Conservation (phyloP, 2,113 vertebrate species). For the Anarrhichthys ocellatus region DNA sequence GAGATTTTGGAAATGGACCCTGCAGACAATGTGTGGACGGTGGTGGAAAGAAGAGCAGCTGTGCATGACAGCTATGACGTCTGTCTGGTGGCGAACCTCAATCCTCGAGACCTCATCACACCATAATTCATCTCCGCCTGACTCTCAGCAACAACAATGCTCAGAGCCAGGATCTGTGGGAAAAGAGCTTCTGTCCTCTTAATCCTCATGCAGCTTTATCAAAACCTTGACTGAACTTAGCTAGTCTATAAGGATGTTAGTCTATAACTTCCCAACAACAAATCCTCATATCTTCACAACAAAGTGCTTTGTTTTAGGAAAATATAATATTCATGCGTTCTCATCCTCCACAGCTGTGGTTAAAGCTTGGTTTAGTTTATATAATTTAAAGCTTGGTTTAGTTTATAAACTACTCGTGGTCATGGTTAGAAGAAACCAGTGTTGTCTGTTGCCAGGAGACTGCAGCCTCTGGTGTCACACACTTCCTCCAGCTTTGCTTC, state of each 20-base stretch:
- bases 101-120: slow-evolving; percentile 90
- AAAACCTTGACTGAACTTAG: not conserved
- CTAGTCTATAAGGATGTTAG: no score
- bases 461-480: no score
- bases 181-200: not conserved
- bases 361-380: no score
- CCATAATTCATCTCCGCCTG: slow-evolving; percentile 76
- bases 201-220: not conserved
- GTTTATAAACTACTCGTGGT: no score
- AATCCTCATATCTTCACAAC: not conserved
- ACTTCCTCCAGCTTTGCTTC: no score
- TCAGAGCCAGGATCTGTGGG: slow-evolving; percentile 12
- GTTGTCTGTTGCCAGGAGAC: no score
- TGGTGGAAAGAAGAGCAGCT: slow-evolving; percentile 85
- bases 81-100: slow-evolving; percentile 92
- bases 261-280: no score
- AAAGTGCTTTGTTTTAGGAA: no score
- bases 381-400: no score
- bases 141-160: slow-evolving; percentile 60
- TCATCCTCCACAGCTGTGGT: no score
- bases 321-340: no score
- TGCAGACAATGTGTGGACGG: slow-evolving; percentile 91
- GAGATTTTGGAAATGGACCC: slow-evolving; percentile 91
- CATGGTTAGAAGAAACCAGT: no score
- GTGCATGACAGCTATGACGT: slow-evolving; percentile 93